These are phyloP conservation scores for Scaptomyza polygonia DNA, from an alignment of 2,888 invertebrate species.

Conservation along the genomic window DNA sequence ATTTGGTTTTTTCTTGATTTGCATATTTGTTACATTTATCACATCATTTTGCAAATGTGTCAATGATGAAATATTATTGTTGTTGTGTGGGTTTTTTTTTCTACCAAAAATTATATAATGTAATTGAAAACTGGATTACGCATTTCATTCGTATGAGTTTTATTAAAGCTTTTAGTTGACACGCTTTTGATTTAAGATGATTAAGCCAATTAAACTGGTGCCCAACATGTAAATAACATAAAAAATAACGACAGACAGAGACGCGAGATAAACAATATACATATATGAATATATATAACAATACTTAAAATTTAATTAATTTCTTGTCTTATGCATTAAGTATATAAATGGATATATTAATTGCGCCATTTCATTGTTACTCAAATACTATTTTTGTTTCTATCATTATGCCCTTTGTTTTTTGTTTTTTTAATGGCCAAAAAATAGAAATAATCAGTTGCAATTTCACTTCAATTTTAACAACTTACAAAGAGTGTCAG, in stretches of 20 bases:
- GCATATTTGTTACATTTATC: conserved; percentile 34
- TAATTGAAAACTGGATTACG: too few relatives aligned
- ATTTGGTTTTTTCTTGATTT: conserved; percentile 11
- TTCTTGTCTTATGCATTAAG: too few relatives aligned
- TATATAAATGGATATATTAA: conserved; percentile 22
- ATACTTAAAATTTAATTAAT: conserved; percentile 22
- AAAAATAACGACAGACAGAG: conserved; percentile 44
- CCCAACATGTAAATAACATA: conserved; percentile 34
- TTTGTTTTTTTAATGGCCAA: conserved; percentile 44
- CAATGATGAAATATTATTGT: neutral
- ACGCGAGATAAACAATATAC: conserved; percentile 38
- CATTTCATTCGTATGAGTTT: conserved; percentile 3
- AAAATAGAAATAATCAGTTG: conserved; percentile 63
- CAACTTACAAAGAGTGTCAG: conserved; percentile 63
- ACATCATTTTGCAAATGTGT: conserved; percentile 3
- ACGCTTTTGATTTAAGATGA: conserved; percentile 39
- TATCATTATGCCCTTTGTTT: conserved; percentile 43
- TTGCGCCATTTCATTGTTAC: conserved; percentile 65
- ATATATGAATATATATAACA: conserved; percentile 16
- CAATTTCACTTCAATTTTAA: conserved; percentile 73
- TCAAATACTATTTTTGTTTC: conserved; percentile 55
- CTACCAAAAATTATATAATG: too few relatives aligned
- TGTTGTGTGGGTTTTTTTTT: neutral
- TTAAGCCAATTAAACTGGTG: conserved; percentile 48
- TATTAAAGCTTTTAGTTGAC: conserved; percentile 35